A percentile compares a stretch with the other conserved stretches of the same genome.
phyloP scores from a whole-genome alignment of 2,888 invertebrate genomes.

The Hyposoter dolosus region DNA sequence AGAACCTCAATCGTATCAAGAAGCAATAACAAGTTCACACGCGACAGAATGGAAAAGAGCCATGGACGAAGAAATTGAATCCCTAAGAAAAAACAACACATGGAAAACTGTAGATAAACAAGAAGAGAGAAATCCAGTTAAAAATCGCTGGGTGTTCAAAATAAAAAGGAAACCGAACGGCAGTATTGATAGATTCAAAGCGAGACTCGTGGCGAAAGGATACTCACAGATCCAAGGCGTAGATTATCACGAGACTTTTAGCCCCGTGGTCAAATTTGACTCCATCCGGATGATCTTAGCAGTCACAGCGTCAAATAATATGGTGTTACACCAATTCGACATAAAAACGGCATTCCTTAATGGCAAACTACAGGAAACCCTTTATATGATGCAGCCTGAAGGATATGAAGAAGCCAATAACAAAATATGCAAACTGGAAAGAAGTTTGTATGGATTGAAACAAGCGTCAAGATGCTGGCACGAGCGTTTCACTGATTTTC shows the following conservation, averaged over 20 bases:
- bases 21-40: slow-evolving; percentile 48
- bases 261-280: slow-evolving; percentile 46
- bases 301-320: slow-evolving; percentile 16
- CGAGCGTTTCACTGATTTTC: slow-evolving; percentile 70
- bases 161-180: slow-evolving; percentile 49
- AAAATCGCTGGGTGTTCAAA: slow-evolving; percentile 61
- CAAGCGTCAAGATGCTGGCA: slow-evolving; percentile 80
- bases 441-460: slow-evolving; percentile 79
- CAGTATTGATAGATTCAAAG: slow-evolving; percentile 46
- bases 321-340: slow-evolving; percentile 49
- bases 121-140: slow-evolving; percentile 34
- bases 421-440: slow-evolving; percentile 77
- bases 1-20: slow-evolving; percentile 50
- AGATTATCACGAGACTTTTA: slow-evolving; percentile 54
- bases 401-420: slow-evolving; percentile 70
- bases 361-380: slow-evolving; percentile 59
- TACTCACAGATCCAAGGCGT: slow-evolving; percentile 38
- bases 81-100: slow-evolving; percentile 52
- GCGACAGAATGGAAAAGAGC: slow-evolving; percentile 49
- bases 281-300: slow-evolving; percentile 29
- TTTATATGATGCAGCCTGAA: slow-evolving; percentile 67
- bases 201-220: slow-evolving; percentile 35
- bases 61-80: slow-evolving; percentile 61
- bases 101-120: slow-evolving; percentile 47
- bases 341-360: slow-evolving; percentile 61